These are phyloP conservation scores for Drosophila maculinotata DNA, from an alignment of 2,888 invertebrate genomes.

Conservation along the genomic window DNA sequence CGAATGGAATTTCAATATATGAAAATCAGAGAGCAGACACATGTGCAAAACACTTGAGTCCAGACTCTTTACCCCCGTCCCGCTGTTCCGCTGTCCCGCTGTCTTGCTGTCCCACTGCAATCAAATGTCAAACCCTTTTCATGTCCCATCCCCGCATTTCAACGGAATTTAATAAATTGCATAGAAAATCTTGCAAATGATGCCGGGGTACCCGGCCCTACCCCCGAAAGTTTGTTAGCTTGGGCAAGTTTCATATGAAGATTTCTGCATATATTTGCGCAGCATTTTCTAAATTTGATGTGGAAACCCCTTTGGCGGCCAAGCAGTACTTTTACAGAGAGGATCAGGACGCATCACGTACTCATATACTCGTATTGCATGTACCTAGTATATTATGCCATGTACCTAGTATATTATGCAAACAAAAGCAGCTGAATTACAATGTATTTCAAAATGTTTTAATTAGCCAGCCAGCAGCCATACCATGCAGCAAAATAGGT, in stretches of 20 bases:
- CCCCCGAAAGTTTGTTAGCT: slow-evolving; percentile 5
- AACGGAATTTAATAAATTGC: slow-evolving; percentile 59
- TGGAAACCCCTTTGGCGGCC: not conserved
- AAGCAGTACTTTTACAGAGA: not conserved
- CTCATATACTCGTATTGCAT: not conserved
- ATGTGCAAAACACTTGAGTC: slow-evolving; percentile 37
- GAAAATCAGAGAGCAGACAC: slow-evolving; percentile 11
- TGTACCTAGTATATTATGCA: slow-evolving; percentile 29
- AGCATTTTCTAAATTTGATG: not conserved
- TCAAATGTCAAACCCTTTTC: slow-evolving; percentile 73
- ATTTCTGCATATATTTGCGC: slow-evolving; percentile 18
- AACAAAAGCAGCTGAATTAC: slow-evolving; percentile 34
- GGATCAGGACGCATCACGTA: not conserved
- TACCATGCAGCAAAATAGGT: slow-evolving; percentile 12
- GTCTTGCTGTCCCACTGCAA: not conserved
- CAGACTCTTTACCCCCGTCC: not conserved
- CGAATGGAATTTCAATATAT: slow-evolving; percentile 56
- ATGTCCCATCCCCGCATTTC: slow-evolving; percentile 38
- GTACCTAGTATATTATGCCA: slow-evolving; percentile 24
- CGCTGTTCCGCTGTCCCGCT: too few relatives aligned
- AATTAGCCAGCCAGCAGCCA: slow-evolving; percentile 61
- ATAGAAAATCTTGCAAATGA: slow-evolving; percentile 34
- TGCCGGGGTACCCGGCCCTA: too few relatives aligned
- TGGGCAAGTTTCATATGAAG: slow-evolving; percentile 10
- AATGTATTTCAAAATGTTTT: slow-evolving; percentile 63